A percentile compares a stretch with the other conserved stretches of the same genome.
These are phyloP conservation scores for Calephelis nemesis DNA, from an alignment of 1,140 invertebrate genomes.

Conservation along the genomic window DNA sequence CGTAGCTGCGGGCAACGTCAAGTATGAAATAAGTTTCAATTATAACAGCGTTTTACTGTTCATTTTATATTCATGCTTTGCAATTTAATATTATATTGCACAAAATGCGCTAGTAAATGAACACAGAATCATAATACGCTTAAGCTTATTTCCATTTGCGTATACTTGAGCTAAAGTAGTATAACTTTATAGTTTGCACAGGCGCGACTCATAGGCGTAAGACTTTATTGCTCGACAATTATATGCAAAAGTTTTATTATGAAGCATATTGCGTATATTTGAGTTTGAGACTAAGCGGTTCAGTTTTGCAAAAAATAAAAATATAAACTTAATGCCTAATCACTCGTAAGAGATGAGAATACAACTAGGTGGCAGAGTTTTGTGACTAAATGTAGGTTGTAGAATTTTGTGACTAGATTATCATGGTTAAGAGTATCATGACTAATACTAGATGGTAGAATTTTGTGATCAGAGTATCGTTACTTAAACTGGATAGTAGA, in stretches of 20 bases:
- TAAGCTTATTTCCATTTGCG: slow-evolving; percentile 38
- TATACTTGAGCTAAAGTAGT: slow-evolving; percentile 38
- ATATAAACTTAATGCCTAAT: no score
- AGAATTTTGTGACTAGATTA: no score
- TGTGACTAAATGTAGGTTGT: no score
- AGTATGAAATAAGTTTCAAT: slow-evolving; percentile 7
- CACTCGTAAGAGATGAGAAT: no score
- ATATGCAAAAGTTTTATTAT: slow-evolving; percentile 70
- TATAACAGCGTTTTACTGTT: neutral
- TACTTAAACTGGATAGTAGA: no score
- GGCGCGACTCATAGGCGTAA: slow-evolving; percentile 51
- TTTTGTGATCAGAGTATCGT: no score
- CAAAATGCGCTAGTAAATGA: slow-evolving; percentile 24
- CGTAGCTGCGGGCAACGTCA: no score
- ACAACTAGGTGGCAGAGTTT: no score
- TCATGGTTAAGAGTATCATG: no score
- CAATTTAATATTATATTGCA: slow-evolving; percentile 22
- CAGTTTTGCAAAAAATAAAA: no score
- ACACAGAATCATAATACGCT: slow-evolving; percentile 35
- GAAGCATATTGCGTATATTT: neutral
- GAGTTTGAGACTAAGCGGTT: no score
- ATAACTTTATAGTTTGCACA: slow-evolving; percentile 39
- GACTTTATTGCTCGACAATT: slow-evolving; percentile 58
- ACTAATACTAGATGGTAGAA: no score
- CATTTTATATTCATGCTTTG: slow-evolving; percentile 5